Evolutionary conservation across 1,140 invertebrate species (phyloP).

Genomic region (Adelges cooleyi): DNA sequence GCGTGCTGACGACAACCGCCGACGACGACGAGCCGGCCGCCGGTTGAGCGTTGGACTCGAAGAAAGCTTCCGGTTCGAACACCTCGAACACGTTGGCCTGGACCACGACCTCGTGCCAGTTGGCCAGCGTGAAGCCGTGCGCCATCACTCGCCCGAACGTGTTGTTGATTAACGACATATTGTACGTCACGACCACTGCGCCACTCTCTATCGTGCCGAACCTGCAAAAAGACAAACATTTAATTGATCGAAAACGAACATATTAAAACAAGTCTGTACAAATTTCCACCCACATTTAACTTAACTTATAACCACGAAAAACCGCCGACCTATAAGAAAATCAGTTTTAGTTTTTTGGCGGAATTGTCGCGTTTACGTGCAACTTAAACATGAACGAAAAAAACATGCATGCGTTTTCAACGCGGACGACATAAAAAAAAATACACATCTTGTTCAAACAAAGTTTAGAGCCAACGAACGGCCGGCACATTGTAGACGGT

Average conservation of each 20-base stretch:
- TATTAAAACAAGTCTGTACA: not conserved
- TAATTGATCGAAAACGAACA: not conserved
- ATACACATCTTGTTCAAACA: too few relatives aligned
- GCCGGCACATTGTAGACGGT: too few relatives aligned
- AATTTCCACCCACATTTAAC: too few relatives aligned
- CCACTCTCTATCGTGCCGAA: not conserved
- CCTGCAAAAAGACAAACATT: not conserved
- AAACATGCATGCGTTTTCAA: too few relatives aligned
- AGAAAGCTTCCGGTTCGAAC: not conserved
- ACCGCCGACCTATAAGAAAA: too few relatives aligned
- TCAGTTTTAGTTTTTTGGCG: not conserved
- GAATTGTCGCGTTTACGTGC: too few relatives aligned
- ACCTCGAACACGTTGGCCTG: not conserved
- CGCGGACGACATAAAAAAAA: too few relatives aligned
- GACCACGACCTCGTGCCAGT: not conserved
- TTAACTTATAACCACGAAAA: too few relatives aligned
- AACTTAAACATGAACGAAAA: too few relatives aligned
- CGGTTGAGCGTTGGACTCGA: not conserved
- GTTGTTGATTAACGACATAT: not conserved
- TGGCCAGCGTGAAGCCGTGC: not conserved
- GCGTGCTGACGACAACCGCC: not conserved
- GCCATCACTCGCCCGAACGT: not conserved
- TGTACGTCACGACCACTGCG: not conserved
- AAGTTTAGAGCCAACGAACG: too few relatives aligned
- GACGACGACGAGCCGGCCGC: not conserved